Evolutionary conservation across 2,888 invertebrate genomes (phyloP).

Genomic region (Omphaloscelis lunosa): DNA sequence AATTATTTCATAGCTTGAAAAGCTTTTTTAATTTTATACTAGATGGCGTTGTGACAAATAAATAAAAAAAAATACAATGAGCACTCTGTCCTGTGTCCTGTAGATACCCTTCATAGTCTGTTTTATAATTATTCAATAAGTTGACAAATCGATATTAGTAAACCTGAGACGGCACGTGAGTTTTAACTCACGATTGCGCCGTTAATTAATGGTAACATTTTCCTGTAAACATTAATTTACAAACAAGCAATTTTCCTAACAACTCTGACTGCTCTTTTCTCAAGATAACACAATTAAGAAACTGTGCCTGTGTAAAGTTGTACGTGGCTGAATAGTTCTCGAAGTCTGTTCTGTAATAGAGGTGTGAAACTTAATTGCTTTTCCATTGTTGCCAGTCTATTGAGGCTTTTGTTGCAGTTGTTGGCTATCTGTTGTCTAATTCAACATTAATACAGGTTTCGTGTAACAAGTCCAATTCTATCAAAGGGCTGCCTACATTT

Average conservation of each 20-base stretch:
- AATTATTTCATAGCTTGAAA: not conserved
- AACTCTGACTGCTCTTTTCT: not conserved
- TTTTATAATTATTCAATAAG: not conserved
- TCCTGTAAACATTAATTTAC: not conserved
- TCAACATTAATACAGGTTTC: not conserved
- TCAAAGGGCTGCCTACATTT: not conserved
- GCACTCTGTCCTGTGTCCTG: not conserved
- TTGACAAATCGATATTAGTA: not conserved
- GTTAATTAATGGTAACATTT: not conserved
- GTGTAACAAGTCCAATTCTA: not conserved
- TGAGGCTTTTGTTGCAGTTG: not conserved
- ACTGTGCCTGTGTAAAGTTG: not conserved
- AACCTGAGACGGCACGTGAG: not conserved
- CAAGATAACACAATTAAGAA: constrained; percentile 8
- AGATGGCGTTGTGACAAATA: not conserved
- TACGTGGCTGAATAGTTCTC: constrained; percentile 7
- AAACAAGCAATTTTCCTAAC: not conserved
- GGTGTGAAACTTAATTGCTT: constrained; percentile 14
- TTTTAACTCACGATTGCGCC: not conserved
- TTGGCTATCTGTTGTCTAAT: not conserved
- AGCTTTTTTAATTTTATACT: not conserved
- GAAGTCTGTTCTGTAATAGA: constrained; percentile 8
- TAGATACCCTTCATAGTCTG: too few species aligned
- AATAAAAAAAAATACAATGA: not conserved
- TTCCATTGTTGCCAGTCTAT: not conserved